A percentile compares a stretch with the other conserved stretches of the same genome.
Conservation (phyloP, 2,888 invertebrate genomes). For the Epirrhoe tristata region DNA sequence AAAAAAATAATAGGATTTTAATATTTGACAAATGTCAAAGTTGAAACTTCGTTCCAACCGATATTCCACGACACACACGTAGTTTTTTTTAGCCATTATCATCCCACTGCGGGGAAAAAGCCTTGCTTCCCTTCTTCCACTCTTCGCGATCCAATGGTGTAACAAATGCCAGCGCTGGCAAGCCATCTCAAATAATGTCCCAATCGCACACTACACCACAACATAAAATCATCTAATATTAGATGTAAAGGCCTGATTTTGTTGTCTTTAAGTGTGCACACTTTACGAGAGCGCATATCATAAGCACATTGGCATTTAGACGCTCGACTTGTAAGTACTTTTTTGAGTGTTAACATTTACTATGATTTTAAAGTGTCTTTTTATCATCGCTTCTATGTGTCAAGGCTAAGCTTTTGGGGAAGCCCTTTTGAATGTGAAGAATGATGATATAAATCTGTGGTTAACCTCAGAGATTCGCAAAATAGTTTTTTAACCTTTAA, state of each 20-base stretch:
- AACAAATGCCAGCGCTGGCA: too few species aligned
- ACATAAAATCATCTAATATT: too few species aligned
- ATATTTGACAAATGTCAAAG: too few species aligned
- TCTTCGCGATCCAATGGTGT: too few species aligned
- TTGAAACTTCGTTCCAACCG: too few species aligned
- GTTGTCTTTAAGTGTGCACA: not conserved
- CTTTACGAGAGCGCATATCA: not conserved
- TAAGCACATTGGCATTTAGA: not conserved
- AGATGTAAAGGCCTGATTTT: not conserved
- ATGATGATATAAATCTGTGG: not conserved
- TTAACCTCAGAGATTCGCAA: not conserved
- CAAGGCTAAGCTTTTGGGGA: not conserved
- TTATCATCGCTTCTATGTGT: not conserved
- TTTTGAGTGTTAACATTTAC: not conserved
- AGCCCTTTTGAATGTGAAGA: not conserved
- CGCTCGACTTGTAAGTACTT: not conserved
- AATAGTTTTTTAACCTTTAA: not conserved
- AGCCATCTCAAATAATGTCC: too few species aligned
- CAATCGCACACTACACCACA: too few species aligned
- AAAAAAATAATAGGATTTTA: too few species aligned
- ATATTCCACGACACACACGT: too few species aligned
- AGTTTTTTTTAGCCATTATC: too few species aligned
- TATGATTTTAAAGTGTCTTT: not conserved
- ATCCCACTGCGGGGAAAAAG: too few species aligned
- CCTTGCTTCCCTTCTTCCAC: too few species aligned